Evolutionary conservation across 2,113 vertebrate genomes (phyloP).

Genomic region (Carassius carassius): DNA sequence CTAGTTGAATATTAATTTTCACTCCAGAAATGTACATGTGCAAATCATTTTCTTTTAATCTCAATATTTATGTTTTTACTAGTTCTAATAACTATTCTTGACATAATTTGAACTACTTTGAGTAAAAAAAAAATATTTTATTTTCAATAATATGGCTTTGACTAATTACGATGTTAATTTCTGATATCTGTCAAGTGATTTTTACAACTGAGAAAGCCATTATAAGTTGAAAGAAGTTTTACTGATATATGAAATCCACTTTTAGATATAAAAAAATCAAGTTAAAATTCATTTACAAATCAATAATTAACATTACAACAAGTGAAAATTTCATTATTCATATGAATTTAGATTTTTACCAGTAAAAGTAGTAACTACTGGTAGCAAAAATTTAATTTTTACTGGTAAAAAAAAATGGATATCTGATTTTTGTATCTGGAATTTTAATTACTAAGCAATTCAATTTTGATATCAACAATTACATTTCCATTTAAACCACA

Average conservation of each 20-base stretch:
- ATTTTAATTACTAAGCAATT: neutral
- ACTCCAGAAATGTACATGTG: neutral
- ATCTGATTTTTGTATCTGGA: neutral
- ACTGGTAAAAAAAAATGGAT: too few relatives aligned
- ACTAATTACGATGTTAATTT: neutral
- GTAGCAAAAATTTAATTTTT: too few relatives aligned
- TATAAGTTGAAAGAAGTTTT: neutral
- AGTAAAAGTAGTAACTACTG: too few relatives aligned
- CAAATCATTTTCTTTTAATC: neutral
- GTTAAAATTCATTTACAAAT: neutral
- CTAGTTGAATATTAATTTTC: neutral
- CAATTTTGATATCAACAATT: too few relatives aligned
- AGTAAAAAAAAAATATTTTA: neutral
- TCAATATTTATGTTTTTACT: neutral
- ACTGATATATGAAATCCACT: neutral
- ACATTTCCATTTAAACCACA: too few relatives aligned
- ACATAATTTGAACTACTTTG: neutral
- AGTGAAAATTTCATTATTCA: too few relatives aligned
- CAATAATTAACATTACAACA: neutral
- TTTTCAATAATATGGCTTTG: neutral
- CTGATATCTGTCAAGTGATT: neutral
- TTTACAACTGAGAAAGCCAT: neutral
- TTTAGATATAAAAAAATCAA: neutral
- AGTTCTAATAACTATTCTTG: neutral
- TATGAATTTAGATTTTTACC: too few relatives aligned